phyloP scores from a whole-genome alignment of 2,113 vertebrate genomes.

The Gasterosteus aculeatus region DNA sequence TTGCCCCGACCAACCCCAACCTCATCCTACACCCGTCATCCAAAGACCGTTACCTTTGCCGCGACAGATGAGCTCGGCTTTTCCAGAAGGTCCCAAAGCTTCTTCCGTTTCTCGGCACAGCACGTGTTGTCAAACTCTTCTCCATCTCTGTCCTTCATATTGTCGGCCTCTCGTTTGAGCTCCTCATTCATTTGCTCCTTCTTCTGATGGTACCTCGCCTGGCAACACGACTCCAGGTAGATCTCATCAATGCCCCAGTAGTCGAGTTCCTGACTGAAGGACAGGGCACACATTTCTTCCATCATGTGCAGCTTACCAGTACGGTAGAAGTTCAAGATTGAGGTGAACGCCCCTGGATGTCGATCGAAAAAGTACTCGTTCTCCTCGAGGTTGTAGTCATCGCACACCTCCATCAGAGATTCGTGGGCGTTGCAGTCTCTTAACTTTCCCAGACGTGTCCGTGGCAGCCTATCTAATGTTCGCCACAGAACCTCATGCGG shows the following conservation, averaged over 20 bases:
- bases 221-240: conserved; percentile 99
- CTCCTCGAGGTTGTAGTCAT: conserved; percentile 96
- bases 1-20: conserved; percentile 7
- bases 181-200: conserved; percentile 99
- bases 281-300: conserved; percentile 99
- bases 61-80: conserved; percentile 98
- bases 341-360: conserved; percentile 97
- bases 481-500: conserved; percentile 98
- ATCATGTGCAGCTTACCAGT: conserved; percentile 99
- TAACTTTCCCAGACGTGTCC: conserved; percentile 94
- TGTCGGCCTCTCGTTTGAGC: conserved; percentile 96
- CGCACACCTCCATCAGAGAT: conserved; percentile 94
- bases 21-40: conserved; percentile 16
- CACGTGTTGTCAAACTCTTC: conserved; percentile 98
- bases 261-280: conserved; percentile 98
- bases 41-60: conserved; percentile 88
- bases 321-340: conserved; percentile 99
- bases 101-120: conserved; percentile 96
- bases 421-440: conserved; percentile 95
- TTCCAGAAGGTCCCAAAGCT: conserved; percentile 98
- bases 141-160: conserved; percentile 91
- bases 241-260: conserved; percentile 99
- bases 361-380: conserved; percentile 99
- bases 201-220: conserved; percentile 99
- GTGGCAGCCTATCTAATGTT: conserved; percentile 94